Base-by-base conservation (phyloP, 1,140 invertebrate species). In the Bombus turneri region DNA sequence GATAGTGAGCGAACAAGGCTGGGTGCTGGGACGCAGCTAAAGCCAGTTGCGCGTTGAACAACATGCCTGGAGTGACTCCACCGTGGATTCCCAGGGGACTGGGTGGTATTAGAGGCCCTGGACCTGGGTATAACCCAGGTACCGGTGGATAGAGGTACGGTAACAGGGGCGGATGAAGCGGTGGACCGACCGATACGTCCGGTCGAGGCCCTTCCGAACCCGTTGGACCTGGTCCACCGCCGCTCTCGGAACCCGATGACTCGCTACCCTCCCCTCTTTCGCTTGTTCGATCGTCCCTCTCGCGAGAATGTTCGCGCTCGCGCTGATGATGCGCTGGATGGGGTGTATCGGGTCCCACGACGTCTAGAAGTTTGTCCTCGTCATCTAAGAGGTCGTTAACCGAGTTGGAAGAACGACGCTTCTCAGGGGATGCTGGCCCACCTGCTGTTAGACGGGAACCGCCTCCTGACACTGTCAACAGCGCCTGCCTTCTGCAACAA, bases 71-170 rank as follows among this genome's bases (percentile, higher is more conserved):
- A 86, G 97, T 97, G 87, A 97, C 96, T 1, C 96, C 96, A 31
- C 96, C 96, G 93, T 96, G 96, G 37, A 96, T 94, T 2, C 96
- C 96, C 41, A 96, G 93, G 37, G 97, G 97, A 80, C 92, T 94
- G 15, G 97, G 97, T 3, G 96, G 96, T 91, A 97, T 96, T 74
- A 98, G 96, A 1, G 96, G 97, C 10, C 95, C 95, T 8, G 96
- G 96, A 22, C 96, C 95, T 31, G 97, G 97, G 94, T 98, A 98
- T 75, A 98, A 95, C 4, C 97, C 98, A 3, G 96, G 96, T 15
- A 95, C 94, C n/a, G 97, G 97, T 1, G 97, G 97, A 93, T 98
- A 98, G 28, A 99, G 96, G 95, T 98, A 99, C 81, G 98, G 98
- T 88, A 98, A 95, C 74, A 98, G 95, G 28, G 97, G 97, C 22